phyloP scores from a whole-genome alignment of 2,113 vertebrate species.

The Heterotilapia buettikoferi region DNA sequence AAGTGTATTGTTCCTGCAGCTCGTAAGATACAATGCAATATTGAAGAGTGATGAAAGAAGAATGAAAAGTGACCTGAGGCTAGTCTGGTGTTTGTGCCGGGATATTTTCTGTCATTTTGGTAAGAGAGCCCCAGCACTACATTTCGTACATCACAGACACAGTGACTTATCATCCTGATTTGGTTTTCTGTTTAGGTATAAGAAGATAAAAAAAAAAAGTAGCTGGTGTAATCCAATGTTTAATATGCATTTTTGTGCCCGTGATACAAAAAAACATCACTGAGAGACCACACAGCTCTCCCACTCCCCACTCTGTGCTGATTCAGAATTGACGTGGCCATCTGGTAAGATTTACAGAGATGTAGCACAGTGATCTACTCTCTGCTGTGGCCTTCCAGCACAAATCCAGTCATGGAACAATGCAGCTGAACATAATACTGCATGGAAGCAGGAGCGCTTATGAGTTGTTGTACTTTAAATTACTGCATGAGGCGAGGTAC shows the following conservation, averaged over 20 bases:
- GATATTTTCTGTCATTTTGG: not conserved
- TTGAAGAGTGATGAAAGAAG: conserved; percentile 51
- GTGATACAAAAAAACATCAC: not conserved
- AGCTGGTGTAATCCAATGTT: not conserved
- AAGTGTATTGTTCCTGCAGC: conserved; percentile 57
- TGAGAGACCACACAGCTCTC: not conserved
- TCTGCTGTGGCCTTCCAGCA: conserved; percentile 12
- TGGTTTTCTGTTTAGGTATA: not conserved
- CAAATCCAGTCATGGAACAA: conserved; percentile 47
- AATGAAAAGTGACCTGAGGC: conserved; percentile 32
- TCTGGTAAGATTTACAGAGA: not conserved
- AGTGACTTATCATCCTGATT: not conserved
- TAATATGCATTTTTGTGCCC: not conserved
- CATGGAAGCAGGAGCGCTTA: conserved; percentile 1
- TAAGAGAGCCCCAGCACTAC: not conserved
- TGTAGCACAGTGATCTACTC: conserved; percentile 19
- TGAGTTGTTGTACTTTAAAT: conserved; percentile 40
- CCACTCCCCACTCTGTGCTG: not conserved
- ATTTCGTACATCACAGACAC: not conserved
- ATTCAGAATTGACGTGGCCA: not conserved
- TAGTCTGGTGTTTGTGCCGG: not conserved
- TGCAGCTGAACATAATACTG: not conserved
- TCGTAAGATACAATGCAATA: conserved; percentile 59
- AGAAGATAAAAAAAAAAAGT: not conserved
- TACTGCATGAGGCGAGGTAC: conserved; percentile 11